A percentile compares a stretch with the other conserved stretches of the same genome.
Conservation (phyloP, 1,140 invertebrate genomes). For the Nymphalis io region DNA sequence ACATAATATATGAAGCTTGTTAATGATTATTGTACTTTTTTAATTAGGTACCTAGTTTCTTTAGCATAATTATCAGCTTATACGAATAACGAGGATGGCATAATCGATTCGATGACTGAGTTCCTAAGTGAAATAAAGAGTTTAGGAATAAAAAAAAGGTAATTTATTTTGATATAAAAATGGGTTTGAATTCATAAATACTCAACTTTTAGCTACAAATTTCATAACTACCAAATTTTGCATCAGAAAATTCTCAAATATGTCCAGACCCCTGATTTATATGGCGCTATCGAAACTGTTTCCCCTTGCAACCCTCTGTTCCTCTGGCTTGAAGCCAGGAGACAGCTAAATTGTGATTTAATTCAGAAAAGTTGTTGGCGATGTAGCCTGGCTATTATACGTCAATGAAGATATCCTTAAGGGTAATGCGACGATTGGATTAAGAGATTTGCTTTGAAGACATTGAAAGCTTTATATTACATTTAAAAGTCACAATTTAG, state of each 20-base stretch:
- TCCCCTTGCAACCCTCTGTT: slow-evolving; percentile 1
- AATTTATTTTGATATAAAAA: too few species aligned
- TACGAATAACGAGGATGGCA: too few species aligned
- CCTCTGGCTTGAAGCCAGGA: slow-evolving; percentile 15
- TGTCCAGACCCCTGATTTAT: not conserved
- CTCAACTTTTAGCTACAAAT: not conserved
- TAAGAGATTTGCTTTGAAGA: slow-evolving; percentile 3
- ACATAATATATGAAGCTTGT: too few species aligned
- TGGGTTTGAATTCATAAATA: not conserved
- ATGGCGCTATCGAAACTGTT: not conserved
- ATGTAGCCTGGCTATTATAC: too few species aligned
- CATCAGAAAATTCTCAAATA: not conserved
- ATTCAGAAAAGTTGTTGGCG: slow-evolving; percentile 17
- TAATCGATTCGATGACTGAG: too few species aligned
- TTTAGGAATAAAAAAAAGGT: not conserved
- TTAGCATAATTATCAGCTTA: too few species aligned
- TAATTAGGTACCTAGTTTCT: too few species aligned
- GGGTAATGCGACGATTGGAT: not conserved
- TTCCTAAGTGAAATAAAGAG: too few species aligned
- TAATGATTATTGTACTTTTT: too few species aligned
- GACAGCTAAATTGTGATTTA: slow-evolving; percentile 20
- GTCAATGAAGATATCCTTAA: slow-evolving; percentile 4
- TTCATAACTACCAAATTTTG: not conserved
- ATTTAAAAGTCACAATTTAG: not conserved
- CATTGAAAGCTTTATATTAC: not conserved